A percentile compares a stretch with the other conserved stretches of the same genome.
These are phyloP conservation scores for Datnioides undecimradiatus DNA, from an alignment of 2,113 vertebrate genomes.

Conservation along the genomic window DNA sequence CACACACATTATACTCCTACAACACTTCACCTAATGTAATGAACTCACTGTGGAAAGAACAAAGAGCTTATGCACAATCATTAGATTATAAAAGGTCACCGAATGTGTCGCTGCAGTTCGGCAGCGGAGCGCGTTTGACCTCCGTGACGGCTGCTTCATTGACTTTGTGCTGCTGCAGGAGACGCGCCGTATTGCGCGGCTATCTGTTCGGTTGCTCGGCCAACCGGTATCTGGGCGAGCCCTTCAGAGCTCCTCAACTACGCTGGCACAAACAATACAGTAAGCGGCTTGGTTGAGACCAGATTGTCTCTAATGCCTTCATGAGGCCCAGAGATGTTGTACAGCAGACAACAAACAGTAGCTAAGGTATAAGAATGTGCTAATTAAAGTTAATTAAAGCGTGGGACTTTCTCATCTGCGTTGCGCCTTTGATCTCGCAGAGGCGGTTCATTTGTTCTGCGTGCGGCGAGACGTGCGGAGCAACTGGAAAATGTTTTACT, in stretches of 20 bases:
- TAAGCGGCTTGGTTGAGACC: conserved; percentile 24
- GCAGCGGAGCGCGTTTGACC: background rate
- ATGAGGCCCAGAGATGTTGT: conserved; percentile 14
- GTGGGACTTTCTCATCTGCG: background rate
- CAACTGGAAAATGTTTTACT: conserved; percentile 7
- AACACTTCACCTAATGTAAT: background rate
- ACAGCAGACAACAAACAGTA: conserved; percentile 44
- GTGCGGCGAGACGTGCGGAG: background rate
- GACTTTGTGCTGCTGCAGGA: conserved; percentile 5
- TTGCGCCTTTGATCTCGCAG: conserved; percentile 22
- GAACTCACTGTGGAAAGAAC: conserved; percentile 10
- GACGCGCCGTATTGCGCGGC: conserved; percentile 12
- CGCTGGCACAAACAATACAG: conserved; percentile 41
- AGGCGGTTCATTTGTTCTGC: conserved; percentile 30
- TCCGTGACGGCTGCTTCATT: conserved; percentile 37
- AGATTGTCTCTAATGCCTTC: conserved; percentile 38
- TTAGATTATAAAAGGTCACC: conserved; percentile 9
- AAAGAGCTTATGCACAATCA: background rate
- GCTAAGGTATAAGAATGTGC: conserved; percentile 54
- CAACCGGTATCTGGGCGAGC: conserved; percentile 9
- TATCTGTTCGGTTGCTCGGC: conserved; percentile 45
- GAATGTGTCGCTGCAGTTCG: background rate
- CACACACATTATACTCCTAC: background rate
- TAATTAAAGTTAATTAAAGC: conserved; percentile 64
- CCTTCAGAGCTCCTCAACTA: conserved; percentile 12